Evolutionary conservation across 1,140 invertebrate species (phyloP).

Genomic region (Pseudomyrmex dendroicus): DNA sequence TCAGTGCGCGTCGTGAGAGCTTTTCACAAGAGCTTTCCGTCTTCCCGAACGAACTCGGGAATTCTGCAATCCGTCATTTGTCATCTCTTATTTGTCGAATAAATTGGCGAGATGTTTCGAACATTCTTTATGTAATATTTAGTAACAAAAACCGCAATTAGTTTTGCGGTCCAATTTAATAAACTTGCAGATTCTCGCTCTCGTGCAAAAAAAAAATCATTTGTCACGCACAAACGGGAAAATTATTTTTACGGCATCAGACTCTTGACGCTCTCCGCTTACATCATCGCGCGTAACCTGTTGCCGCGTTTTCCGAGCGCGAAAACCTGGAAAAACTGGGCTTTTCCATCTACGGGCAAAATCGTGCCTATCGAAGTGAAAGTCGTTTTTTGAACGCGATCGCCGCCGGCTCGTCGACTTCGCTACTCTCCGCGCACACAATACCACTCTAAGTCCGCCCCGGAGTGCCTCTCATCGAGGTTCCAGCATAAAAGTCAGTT

Average conservation of each 20-base stretch:
- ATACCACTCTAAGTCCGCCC: conserved; percentile 68
- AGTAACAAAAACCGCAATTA: too few relatives aligned
- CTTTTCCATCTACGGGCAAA: conserved; percentile 20
- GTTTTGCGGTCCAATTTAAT: too few relatives aligned
- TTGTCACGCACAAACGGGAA: too few relatives aligned
- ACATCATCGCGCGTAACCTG: conserved; percentile 13
- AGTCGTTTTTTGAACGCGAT: conserved; percentile 72
- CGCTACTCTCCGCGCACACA: conserved; percentile 51
- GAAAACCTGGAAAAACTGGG: conserved; percentile 38
- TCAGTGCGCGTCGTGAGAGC: background rate
- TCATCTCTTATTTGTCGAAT: too few relatives aligned
- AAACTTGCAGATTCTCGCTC: too few relatives aligned
- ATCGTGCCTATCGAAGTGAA: conserved; percentile 66
- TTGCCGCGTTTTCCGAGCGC: conserved; percentile 18
- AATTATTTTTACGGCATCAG: background rate
- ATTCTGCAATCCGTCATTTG: too few relatives aligned
- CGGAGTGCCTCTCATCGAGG: conserved; percentile 65
- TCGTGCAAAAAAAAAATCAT: too few relatives aligned
- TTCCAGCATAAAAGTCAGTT: conserved; percentile 77
- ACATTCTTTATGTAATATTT: too few relatives aligned
- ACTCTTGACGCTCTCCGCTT: background rate
- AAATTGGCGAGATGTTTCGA: too few relatives aligned
- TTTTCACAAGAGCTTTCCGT: background rate
- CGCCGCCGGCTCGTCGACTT: conserved; percentile 62
- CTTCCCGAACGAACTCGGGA: too few relatives aligned